These are phyloP conservation scores for Drosophila takahashii DNA, from an alignment of 1,140 invertebrate genomes.

Conservation along the genomic window DNA sequence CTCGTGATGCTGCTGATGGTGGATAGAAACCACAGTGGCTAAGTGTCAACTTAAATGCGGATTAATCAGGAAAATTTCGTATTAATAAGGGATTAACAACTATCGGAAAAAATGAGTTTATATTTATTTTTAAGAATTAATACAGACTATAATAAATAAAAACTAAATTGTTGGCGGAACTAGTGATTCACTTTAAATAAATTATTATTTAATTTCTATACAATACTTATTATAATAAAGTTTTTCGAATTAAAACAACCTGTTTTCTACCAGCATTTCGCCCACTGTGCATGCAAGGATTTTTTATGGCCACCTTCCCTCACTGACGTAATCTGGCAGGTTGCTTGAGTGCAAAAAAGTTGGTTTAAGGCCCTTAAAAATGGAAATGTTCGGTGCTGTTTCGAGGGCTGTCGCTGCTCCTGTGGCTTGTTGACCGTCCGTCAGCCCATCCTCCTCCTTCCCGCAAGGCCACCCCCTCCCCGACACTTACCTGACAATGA, in stretches of 20 bases:
- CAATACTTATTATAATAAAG: too few relatives aligned
- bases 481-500: conserved; percentile 79
- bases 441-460: neutral
- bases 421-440: conserved; percentile 46
- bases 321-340: conserved; percentile 45
- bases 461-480: conserved; percentile 20
- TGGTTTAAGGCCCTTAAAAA: conserved; percentile 76
- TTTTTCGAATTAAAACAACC: too few relatives aligned
- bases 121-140: neutral
- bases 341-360: conserved; percentile 68
- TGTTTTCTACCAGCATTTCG: too few relatives aligned
- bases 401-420: conserved; percentile 28
- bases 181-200: too few relatives aligned
- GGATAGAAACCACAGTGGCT: conserved; percentile 46
- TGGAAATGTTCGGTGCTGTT: conserved; percentile 63
- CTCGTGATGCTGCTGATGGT: conserved; percentile 16
- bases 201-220: too few relatives aligned
- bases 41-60: neutral
- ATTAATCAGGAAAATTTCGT: neutral
- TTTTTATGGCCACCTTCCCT: conserved; percentile 55
- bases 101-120: neutral
- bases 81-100: neutral
- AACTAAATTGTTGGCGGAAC: too few relatives aligned
- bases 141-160: too few relatives aligned
- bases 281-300: conserved; percentile 63